Base-by-base conservation (phyloP, 35 echinoderm and acorn worm species). In the Acanthaster planci region DNA sequence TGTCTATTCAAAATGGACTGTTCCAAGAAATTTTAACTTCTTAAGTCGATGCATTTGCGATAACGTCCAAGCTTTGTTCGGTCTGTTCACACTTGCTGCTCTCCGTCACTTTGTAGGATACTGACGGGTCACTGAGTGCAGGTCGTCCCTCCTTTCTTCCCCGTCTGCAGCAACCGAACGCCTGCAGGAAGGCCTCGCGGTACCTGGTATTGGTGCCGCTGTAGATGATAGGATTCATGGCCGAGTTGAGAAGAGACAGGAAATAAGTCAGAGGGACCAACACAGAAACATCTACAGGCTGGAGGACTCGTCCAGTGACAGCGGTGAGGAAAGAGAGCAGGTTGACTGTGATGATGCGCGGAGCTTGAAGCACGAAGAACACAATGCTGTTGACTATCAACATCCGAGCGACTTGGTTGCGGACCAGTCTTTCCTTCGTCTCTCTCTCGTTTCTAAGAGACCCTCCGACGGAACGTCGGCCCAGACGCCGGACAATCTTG, bases 141-240 rank as follows among this genome's bases (percentile, higher is more conserved):
- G 42, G 12, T 12, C 42, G 4, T 47, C 42, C 42, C 42, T 47
- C 42, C 42, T 12, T 47, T 47, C 42, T 12, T 6, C 42, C 4
- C 42, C 42, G 42, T 4, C 42, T 6, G 5, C 14, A 9, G 83
- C 83, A 85, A 19, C 54, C 56, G 35, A 90, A 76, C 37, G 87
- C 67, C 59, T 90, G 29, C 32, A 52, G 52, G 39, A 83, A 77
- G 12, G 87, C 87, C 31, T 76, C 79, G 1, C 80, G 38, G 37
- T 90, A 90, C 8, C 79, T 55, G 21, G 60, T 39, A 77, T 81
- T 90, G 60, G 57, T 83, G 21, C 40, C 40, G 39, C 83, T 90
- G 37, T 90, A 90, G 10, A 90, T 51, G 40, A 84, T 77, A 7
- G 87, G 87, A 40, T 90, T 90, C 1, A 90, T 51, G 0, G 87